Evolutionary conservation across 1,140 invertebrate genomes (phyloP).

Genomic region (Leptopilina boulardi): DNA sequence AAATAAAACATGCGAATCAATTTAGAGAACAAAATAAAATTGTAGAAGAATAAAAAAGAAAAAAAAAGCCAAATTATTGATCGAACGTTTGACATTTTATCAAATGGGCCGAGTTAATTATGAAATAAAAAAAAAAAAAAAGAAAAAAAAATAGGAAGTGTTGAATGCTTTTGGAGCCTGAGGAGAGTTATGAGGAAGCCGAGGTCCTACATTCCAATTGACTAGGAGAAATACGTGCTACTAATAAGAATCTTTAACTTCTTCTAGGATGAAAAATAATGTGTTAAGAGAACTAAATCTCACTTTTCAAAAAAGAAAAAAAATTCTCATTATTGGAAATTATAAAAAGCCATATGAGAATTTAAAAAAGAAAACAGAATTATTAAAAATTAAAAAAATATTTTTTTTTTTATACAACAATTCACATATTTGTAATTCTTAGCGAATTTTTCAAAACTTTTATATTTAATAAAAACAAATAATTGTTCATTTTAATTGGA

Average conservation of each 20-base stretch:
- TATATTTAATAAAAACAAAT: too few species aligned
- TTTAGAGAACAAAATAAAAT: background rate
- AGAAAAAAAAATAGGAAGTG: background rate
- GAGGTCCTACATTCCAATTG: slow-evolving; percentile 5
- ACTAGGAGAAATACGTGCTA: slow-evolving; percentile 8
- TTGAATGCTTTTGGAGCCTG: background rate
- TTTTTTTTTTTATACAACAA: too few species aligned
- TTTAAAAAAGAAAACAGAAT: too few species aligned
- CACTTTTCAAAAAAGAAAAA: too few species aligned
- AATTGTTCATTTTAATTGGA: too few species aligned
- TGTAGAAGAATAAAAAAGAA: background rate
- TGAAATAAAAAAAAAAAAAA: background rate
- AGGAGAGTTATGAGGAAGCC: background rate
- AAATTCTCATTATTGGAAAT: too few species aligned
- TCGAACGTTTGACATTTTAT: background rate
- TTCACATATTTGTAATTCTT: too few species aligned
- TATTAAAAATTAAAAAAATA: too few species aligned
- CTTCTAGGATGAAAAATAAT: background rate
- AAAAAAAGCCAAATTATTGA: background rate
- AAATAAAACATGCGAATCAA: too few species aligned
- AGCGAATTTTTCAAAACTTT: too few species aligned
- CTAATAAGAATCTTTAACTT: slow-evolving; percentile 12
- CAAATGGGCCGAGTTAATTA: slow-evolving; percentile 1
- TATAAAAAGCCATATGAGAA: too few species aligned
- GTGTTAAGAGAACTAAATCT: too few species aligned